phyloP scores from a whole-genome alignment of 2,888 invertebrate species.

The Plagodis pulveraria region DNA sequence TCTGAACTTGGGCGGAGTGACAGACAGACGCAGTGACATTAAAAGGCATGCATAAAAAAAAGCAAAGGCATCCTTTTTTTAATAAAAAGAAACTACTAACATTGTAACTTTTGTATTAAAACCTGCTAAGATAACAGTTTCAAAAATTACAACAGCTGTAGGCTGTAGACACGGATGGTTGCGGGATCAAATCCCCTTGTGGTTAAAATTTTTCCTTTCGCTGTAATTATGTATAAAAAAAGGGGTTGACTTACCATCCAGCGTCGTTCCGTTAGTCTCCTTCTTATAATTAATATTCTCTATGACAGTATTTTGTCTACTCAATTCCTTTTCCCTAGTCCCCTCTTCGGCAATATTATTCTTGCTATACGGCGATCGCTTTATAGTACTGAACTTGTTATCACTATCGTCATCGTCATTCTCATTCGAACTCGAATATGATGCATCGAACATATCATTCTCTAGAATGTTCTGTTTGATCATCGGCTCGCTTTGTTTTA shows the following conservation, averaged over 20 bases:
- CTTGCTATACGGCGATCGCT: conserved; percentile 88
- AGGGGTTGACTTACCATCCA: conserved; percentile 66
- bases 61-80: no score
- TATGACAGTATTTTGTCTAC: conserved; percentile 79
- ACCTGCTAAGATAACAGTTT: no score
- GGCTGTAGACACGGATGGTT: no score
- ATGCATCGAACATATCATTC: conserved; percentile 80
- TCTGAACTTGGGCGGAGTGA: no score
- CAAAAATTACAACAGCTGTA: no score
- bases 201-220: not conserved
- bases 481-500: conserved; percentile 77
- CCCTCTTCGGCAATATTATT: conserved; percentile 62
- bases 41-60: no score
- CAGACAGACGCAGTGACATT: no score
- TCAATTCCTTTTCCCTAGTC: conserved; percentile 62
- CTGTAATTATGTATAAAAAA: not conserved
- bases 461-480: conserved; percentile 82
- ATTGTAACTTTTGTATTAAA: no score
- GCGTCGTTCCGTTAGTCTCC: conserved; percentile 73
- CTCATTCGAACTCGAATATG: conserved; percentile 81
- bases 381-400: conserved; percentile 90
- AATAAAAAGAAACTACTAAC: no score
- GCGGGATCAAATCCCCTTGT: no score
- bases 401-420: conserved; percentile 87
- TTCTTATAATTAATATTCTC: conserved; percentile 79